Evolutionary conservation across 1,140 invertebrate genomes (phyloP), one percentile per base, ranked within the genome.

Genomic region (Thaumatotibia leucotreta): DNA sequence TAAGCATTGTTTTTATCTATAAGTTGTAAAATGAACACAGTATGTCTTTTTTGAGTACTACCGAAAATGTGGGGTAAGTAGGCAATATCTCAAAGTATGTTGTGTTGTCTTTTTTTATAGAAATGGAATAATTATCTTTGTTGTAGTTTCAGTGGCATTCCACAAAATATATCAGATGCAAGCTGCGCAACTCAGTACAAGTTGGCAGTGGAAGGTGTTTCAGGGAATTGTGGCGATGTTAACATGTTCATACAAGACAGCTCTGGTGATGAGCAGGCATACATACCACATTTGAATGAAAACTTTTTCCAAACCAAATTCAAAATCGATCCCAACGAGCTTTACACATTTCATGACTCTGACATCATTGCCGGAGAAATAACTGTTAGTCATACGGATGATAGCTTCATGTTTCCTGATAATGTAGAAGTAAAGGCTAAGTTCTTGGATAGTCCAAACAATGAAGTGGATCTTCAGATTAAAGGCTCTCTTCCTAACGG

Each of bases 21-120:
- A 79, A 79, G 77, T 82, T 83, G 76, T 87, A 90, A 86, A 82
- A 91, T 88, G 86, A 82, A 81, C 76, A 75, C 84, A 91, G 65
- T 75, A 92, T 92, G 91, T 92, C 90, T 82, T 91, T 84, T 89
- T 86, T 92, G 89, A 91, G 91, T 79, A 77, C 89, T 77, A 82
- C 91, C 73, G 88, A 88, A 88, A 92, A 91, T 89, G 88, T 91
- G 77, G 89, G 88, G 89, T 92, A 72, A 83, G 78, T 79, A 50
- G 29, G n/a, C n/a, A 24, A 58, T 58, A 20, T 14, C 61, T 27
- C 1, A n/a, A 29, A 8, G 20, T 20, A 17, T 45, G 17, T 20
- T 14, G 1, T 27, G 23, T 58, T 58, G 24, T 50, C 45, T 17
- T 66, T 39, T 61, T 62, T 64, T 58, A 63, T 32, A 49, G 52